Conservation (phyloP, 2,113 vertebrate species). For the Corythornis cristatus region DNA sequence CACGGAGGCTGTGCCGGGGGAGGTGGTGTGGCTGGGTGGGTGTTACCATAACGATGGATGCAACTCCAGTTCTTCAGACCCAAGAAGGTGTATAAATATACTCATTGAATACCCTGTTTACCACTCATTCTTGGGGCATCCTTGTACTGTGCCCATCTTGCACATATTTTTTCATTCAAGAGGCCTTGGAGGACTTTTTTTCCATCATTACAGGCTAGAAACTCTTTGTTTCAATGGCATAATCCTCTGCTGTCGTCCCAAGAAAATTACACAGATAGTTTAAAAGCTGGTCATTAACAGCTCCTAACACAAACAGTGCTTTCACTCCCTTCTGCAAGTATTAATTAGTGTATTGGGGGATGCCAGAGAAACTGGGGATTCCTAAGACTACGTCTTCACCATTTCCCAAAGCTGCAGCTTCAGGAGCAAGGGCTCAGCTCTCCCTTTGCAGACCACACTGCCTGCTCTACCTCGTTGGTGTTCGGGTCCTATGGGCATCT, state of each 20-base stretch:
- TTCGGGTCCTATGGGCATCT: neutral
- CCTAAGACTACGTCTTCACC: neutral
- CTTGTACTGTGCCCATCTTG: neutral
- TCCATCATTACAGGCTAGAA: neutral
- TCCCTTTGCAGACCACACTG: neutral
- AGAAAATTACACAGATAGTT: neutral
- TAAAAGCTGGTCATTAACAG: neutral
- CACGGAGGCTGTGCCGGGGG: fast-evolving
- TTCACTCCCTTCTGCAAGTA: neutral
- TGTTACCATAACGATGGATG: neutral
- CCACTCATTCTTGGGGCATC: neutral
- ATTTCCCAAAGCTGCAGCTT: neutral
- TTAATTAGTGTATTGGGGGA: neutral
- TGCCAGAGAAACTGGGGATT: neutral
- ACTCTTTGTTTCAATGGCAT: neutral
- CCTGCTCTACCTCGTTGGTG: neutral
- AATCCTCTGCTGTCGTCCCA: neutral
- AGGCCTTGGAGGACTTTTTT: neutral
- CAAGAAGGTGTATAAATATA: neutral
- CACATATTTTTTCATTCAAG: neutral
- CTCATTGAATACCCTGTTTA: neutral
- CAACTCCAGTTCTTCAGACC: neutral
- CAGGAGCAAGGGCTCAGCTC: neutral
- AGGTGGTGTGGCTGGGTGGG: fast-evolving
- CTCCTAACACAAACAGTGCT: neutral